phyloP scores from a whole-genome alignment of 2,113 vertebrate species.

The Dendropsophus ebraccatus region DNA sequence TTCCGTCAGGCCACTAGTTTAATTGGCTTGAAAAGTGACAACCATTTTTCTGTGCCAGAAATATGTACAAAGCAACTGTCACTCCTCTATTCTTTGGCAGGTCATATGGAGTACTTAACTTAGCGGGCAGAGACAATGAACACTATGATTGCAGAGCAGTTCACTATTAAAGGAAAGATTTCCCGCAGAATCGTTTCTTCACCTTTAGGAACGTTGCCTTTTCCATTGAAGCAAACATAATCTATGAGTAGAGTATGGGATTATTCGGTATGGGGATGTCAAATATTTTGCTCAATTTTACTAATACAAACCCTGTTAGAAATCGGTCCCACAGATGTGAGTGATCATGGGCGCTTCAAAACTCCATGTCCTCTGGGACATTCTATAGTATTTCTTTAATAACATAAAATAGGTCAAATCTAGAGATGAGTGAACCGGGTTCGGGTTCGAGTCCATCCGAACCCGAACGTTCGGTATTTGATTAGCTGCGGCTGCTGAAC shows the following conservation, averaged over 20 bases:
- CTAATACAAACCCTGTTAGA: neutral
- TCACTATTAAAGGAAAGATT: neutral
- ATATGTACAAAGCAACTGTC: slow-evolving; percentile 21
- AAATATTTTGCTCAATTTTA: neutral
- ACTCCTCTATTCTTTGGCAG: neutral
- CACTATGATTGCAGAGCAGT: neutral
- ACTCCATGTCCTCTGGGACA: too few species aligned
- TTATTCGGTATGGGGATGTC: neutral
- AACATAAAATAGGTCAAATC: too few species aligned
- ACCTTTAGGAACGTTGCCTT: neutral
- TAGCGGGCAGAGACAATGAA: slow-evolving; percentile 20
- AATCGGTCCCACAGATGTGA: neutral
- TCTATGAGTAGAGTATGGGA: neutral
- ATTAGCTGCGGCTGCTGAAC: too few species aligned
- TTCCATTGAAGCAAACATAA: neutral
- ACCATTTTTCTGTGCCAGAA: slow-evolving; percentile 8
- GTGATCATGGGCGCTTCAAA: neutral
- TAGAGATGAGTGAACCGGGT: too few species aligned
- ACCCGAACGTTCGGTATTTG: too few species aligned
- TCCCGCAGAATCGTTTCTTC: neutral
- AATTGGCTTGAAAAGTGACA: slow-evolving; percentile 7
- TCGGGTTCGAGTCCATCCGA: too few species aligned
- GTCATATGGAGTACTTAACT: slow-evolving; percentile 2
- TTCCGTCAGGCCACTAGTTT: neutral
- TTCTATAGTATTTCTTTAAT: too few species aligned